These are phyloP conservation scores for Dreissena rostriformis DNA, from an alignment of 1,140 invertebrate genomes.

Conservation along the genomic window DNA sequence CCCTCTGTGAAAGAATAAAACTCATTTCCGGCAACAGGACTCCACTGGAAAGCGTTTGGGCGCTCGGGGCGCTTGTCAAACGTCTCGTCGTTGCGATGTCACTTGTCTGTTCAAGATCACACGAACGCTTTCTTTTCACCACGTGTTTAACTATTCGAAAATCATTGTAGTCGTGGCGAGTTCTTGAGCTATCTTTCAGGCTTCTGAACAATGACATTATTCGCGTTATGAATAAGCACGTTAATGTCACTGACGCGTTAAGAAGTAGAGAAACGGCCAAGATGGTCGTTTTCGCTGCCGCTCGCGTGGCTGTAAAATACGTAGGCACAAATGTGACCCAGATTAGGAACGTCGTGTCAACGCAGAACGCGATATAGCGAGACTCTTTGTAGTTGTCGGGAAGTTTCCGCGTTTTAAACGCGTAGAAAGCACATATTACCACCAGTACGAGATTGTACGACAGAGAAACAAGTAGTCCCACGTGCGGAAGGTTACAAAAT, in stretches of 20 bases:
- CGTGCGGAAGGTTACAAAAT: constrained; percentile 65
- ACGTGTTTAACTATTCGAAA: constrained; percentile 56
- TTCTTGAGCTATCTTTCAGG: constrained; percentile 6
- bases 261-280: constrained; percentile 66
- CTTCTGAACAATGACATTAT: constrained; percentile 61
- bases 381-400: constrained; percentile 78
- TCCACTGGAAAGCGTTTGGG: not conserved
- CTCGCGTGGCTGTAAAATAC: constrained; percentile 67
- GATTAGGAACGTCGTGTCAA: constrained; percentile 73
- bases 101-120: not conserved
- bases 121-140: constrained; percentile 35
- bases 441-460: constrained; percentile 94
- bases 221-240: constrained; percentile 71
- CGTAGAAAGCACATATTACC: constrained; percentile 93
- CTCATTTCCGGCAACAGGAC: not conserved
- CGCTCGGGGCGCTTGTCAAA: not conserved
- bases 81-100: not conserved
- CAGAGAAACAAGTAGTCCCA: constrained; percentile 79
- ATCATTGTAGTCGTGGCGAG: constrained; percentile 33
- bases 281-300: constrained; percentile 60
- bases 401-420: constrained; percentile 85
- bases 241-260: constrained; percentile 66
- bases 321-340: constrained; percentile 76
- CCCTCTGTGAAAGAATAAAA: no score
- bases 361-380: constrained; percentile 74